phyloP scores from a whole-genome alignment of 1,140 invertebrate genomes.

The Apis laboriosa region DNA sequence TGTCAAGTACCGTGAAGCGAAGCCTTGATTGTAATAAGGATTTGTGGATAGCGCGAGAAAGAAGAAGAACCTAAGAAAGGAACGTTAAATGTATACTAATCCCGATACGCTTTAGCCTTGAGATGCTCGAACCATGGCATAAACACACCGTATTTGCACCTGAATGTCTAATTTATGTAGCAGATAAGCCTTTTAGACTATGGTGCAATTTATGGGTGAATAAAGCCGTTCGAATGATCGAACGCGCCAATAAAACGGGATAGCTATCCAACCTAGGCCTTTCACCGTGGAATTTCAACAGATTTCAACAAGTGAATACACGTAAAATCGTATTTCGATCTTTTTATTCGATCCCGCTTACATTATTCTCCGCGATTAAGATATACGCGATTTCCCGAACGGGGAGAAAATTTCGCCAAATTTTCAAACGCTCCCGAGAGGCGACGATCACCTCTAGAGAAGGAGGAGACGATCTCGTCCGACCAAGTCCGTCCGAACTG shows the following conservation, averaged over 20 bases:
- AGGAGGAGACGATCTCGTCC: too few species aligned
- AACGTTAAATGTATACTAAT: neutral
- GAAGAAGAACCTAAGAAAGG: too few species aligned
- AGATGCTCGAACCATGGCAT: neutral
- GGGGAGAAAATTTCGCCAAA: too few species aligned
- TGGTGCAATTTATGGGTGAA: constrained; percentile 1
- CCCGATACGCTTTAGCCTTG: neutral
- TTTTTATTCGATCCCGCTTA: neutral
- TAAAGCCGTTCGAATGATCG: constrained; percentile 13
- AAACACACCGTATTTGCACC: neutral
- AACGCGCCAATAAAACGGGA: constrained; percentile 15
- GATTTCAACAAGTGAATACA: neutral
- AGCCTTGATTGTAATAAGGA: neutral
- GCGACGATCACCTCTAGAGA: too few species aligned
- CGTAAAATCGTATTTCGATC: neutral
- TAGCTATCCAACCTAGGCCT: neutral
- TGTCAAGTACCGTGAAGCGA: neutral
- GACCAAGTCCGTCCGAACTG: too few species aligned
- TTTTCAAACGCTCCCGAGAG: too few species aligned
- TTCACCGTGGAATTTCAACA: constrained; percentile 24
- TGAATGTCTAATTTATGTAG: constrained; percentile 16
- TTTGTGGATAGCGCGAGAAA: neutral
- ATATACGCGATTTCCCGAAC: neutral
- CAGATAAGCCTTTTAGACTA: constrained; percentile 7
- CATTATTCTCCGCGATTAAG: too few species aligned